Percentiles rank a stretch among this genome's conserved stretches.
Conservation (phyloP, 2,888 invertebrate genomes). For the Drosophila fungiperda region DNA sequence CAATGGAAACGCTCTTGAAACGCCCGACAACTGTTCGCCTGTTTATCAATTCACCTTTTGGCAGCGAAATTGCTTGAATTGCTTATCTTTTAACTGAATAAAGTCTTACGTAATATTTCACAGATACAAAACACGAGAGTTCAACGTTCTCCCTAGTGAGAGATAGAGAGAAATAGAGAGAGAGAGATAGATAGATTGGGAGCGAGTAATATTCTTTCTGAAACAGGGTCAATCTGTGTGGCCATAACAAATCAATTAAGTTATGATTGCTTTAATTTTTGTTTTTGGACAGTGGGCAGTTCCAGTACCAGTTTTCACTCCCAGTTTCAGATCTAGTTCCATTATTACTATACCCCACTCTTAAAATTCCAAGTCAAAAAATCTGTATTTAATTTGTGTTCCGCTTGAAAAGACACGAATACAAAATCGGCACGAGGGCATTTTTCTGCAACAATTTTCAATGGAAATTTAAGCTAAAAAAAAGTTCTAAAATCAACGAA, state of each 20-base stretch:
- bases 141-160: constrained; percentile 34
- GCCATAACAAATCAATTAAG: constrained; percentile 57
- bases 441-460: constrained; percentile 17
- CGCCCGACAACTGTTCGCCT: constrained; percentile 27
- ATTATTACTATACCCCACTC: background rate
- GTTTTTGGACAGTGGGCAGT: constrained; percentile 21
- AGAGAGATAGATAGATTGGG: background rate
- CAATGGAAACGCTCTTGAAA: constrained; percentile 21
- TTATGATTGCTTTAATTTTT: constrained; percentile 23
- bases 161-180: background rate
- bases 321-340: constrained; percentile 15
- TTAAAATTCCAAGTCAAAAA: constrained; percentile 8
- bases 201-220: background rate
- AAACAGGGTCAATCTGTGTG: constrained; percentile 36
- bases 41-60: constrained; percentile 26
- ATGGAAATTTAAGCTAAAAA: constrained; percentile 1
- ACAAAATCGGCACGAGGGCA: constrained; percentile 44
- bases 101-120: constrained; percentile 37
- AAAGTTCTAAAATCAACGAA: constrained; percentile 25
- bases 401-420: constrained; percentile 27
- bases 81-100: background rate
- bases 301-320: constrained; percentile 16
- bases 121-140: constrained; percentile 33
- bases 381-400: constrained; percentile 48
- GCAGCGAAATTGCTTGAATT: constrained; percentile 8